phyloP scores from a whole-genome alignment of 2,888 invertebrate genomes.

The Timema cristinae region DNA sequence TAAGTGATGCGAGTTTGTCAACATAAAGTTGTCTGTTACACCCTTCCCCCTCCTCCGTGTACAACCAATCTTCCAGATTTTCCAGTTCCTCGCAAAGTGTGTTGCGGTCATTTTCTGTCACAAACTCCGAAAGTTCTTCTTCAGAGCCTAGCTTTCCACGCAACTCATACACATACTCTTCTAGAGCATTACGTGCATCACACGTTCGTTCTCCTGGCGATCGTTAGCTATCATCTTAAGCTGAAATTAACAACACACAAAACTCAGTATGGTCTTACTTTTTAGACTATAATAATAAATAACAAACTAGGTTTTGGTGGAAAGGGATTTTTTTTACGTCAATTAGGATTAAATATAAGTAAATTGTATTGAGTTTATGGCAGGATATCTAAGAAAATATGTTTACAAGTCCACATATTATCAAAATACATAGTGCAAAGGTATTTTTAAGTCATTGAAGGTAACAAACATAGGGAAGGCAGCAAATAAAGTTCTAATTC shows the following conservation, averaged over 20 bases:
- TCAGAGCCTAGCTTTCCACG: slow-evolving; percentile 80
- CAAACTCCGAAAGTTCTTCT: slow-evolving; percentile 69
- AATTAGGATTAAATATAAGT: too few species aligned
- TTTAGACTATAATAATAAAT: too few species aligned
- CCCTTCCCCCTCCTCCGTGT: slow-evolving; percentile 88
- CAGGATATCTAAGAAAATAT: too few species aligned
- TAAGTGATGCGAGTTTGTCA: slow-evolving; percentile 50
- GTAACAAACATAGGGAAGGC: too few species aligned
- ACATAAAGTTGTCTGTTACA: slow-evolving; percentile 71
- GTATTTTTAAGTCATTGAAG: too few species aligned
- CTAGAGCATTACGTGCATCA: slow-evolving; percentile 93
- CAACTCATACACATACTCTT: slow-evolving; percentile 97
- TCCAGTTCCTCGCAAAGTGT: slow-evolving; percentile 65
- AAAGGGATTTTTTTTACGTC: too few species aligned
- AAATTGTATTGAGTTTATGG: too few species aligned
- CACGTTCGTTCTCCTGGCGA: slow-evolving; percentile 87
- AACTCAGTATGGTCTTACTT: too few species aligned
- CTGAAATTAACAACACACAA: slow-evolving; percentile 45
- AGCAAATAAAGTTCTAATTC: too few species aligned
- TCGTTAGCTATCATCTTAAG: slow-evolving; percentile 80
- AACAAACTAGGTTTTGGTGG: too few species aligned
- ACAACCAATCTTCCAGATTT: slow-evolving; percentile 93
- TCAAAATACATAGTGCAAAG: too few species aligned
- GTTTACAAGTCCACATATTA: too few species aligned
- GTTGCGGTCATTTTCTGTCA: slow-evolving; percentile 65